Conservation (phyloP, 2,113 vertebrate genomes). For the Corythaeola cristata region DNA sequence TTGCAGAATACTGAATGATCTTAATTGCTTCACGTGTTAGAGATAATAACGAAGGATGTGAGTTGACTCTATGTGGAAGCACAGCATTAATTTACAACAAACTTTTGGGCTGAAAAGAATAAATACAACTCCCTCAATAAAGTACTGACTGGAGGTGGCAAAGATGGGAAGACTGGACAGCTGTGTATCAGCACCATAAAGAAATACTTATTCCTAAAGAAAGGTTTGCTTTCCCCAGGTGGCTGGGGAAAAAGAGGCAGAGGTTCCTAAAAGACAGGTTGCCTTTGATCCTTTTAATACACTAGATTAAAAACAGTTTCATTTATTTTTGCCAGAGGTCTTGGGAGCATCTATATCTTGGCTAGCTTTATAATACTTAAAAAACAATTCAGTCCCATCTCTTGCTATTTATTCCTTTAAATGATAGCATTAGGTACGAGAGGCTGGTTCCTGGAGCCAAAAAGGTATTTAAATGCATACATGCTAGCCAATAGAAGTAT, state of each 20-base stretch:
- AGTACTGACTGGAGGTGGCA: neutral
- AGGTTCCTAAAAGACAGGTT: neutral
- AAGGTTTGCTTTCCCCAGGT: neutral
- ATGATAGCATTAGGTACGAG: neutral
- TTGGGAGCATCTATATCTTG: neutral
- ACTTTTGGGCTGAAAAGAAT: neutral
- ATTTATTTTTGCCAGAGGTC: conserved; percentile 36
- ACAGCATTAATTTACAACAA: neutral
- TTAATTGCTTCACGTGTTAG: neutral
- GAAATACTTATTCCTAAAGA: neutral
- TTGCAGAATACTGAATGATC: neutral
- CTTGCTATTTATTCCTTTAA: conserved; percentile 20
- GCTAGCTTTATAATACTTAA: conserved; percentile 28
- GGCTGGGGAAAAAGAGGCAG: neutral
- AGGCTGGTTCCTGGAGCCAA: neutral
- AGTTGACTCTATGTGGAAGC: neutral
- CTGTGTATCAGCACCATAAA: neutral
- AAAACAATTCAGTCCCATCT: conserved; percentile 4
- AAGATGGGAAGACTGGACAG: neutral
- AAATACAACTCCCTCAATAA: neutral
- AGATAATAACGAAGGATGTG: neutral
- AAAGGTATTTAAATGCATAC: neutral
- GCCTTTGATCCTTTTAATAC: conserved; percentile 21
- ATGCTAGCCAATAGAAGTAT: neutral
- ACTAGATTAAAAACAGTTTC: neutral